Base-by-base conservation (phyloP, 2,797 vertebrate species). In the Danionella dracula region DNA sequence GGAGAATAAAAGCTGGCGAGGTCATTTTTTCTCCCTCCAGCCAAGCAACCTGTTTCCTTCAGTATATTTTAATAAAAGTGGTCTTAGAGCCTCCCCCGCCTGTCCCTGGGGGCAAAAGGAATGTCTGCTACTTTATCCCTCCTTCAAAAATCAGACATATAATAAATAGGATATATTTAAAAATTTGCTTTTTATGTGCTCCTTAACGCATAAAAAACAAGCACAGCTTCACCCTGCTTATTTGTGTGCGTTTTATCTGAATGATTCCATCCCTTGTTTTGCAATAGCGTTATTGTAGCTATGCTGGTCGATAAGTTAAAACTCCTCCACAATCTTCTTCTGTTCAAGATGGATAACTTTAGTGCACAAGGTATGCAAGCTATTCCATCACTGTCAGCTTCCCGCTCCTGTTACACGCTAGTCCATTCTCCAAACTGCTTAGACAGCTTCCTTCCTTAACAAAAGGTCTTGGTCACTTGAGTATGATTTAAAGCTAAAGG, bases 61-160 rank as follows among this genome's bases (percentile, higher is more conserved):
- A 84, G 76, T 84, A 81, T 85, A 65, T 83, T 90, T 90, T 87
- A 89, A 89, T 90, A 90, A 90, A 90, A 89, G 83, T 77, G 84
- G 85, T 83, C 86, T 91, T 90, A 89, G 81, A 58, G 59, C 53
- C 71, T 17, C 72, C 73, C 69, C 64, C 57, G 70, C 62, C 51
- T 62, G 58, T 67, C 57, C 81, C 81, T 69, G 38, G 45, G 80
- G 81, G 71, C 65, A 64, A 76, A 66, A 68, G 73, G 82, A 89
- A 87, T 89, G 84, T 87, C 82, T 84, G 68, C 40, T 57, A 16
- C 71, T 69, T 76, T 77, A 74, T 53, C 65, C 41, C 64, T 68
- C n/a, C 44, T 31, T 13, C 54, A n/a, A n/a, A n/a, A 27, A 27
- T 6, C 23, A 6, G 23, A 3, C 23, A 27, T 27, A 27, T 27